phyloP scores from a whole-genome alignment of 2,888 invertebrate genomes.

The Limnephilus lunatus region DNA sequence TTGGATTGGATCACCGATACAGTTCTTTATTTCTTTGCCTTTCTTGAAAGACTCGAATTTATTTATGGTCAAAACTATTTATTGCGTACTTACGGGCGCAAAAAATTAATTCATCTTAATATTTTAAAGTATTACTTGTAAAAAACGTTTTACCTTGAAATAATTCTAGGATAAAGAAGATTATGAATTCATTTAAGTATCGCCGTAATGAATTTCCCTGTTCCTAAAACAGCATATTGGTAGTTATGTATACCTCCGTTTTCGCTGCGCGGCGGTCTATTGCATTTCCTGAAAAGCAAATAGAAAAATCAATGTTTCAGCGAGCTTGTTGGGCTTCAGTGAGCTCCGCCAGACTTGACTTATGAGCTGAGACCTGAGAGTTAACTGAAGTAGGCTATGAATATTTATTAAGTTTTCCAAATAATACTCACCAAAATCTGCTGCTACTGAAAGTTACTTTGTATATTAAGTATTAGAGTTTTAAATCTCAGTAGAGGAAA shows the following conservation, averaged over 20 bases:
- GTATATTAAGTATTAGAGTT: neutral
- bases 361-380: neutral
- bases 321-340: constrained; percentile 41
- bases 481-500: neutral
- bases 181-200: too few species aligned
- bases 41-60: too few species aligned
- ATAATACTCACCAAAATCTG: neutral
- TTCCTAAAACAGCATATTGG: neutral
- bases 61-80: too few species aligned
- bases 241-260: neutral
- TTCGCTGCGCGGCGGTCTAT: neutral
- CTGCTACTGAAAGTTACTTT: neutral
- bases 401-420: neutral
- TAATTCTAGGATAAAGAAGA: too few species aligned
- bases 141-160: too few species aligned
- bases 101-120: too few species aligned
- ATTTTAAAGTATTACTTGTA: too few species aligned
- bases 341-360: constrained; percentile 4
- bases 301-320: constrained; percentile 49
- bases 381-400: neutral
- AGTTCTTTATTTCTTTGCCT: too few species aligned
- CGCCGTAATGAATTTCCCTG: neutral
- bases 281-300: constrained; percentile 21
- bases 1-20: too few species aligned
- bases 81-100: too few species aligned